Conservation (phyloP, 2,797 vertebrate species). For the Sebastes alutus region DNA sequence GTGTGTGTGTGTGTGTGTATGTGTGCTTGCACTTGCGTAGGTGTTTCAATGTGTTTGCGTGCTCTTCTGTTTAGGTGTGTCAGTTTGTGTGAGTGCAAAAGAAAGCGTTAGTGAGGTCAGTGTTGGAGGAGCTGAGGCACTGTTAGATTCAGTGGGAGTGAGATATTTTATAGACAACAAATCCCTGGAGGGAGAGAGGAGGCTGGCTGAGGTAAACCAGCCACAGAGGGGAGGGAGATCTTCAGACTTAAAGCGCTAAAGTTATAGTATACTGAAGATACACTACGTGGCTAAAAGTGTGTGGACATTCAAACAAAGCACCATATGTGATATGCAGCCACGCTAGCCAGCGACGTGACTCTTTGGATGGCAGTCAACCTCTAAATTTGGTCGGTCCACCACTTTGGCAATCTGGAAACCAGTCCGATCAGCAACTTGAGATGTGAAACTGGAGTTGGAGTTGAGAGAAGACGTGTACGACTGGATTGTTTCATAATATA, state of each 20-base stretch:
- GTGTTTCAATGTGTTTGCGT: conserved; percentile 2
- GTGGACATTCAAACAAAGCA: no score
- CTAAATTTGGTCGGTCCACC: neutral
- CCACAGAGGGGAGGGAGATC: neutral
- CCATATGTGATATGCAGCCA: neutral
- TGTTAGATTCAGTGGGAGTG: conserved; percentile 41
- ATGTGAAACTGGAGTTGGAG: no score
- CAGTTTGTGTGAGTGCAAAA: neutral
- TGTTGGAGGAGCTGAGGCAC: conserved; percentile 16
- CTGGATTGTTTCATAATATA: no score
- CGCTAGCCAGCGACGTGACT: fast-evolving
- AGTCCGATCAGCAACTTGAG: no score
- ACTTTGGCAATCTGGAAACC: neutral
- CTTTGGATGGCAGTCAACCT: neutral
- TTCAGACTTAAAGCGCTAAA: neutral
- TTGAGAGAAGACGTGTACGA: no score
- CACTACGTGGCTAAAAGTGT: neutral
- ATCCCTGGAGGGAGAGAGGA: conserved; percentile 8
- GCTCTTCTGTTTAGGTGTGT: neutral
- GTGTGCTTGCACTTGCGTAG: neutral
- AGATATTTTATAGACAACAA: conserved; percentile 48
- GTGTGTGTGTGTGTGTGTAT: neutral
- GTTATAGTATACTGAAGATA: neutral
- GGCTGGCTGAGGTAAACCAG: conserved; percentile 3
- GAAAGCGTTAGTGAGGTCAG: conserved; percentile 33